Evolutionary conservation across 1,140 invertebrate species (phyloP).

Genomic region (Melanaphis sacchari): DNA sequence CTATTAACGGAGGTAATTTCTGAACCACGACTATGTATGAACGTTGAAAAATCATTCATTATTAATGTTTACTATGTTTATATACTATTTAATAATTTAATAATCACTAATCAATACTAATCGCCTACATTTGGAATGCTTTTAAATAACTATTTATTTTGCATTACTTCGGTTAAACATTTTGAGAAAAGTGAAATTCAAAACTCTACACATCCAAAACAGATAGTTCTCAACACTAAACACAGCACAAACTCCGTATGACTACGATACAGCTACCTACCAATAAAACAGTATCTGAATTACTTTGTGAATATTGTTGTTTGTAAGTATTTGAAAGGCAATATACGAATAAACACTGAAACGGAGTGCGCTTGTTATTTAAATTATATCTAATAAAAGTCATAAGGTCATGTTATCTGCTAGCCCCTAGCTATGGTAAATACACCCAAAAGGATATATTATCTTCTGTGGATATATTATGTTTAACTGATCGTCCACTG

Average conservation of each 20-base stretch:
- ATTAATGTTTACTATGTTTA: background rate
- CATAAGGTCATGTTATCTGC: background rate
- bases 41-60: background rate
- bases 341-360: background rate
- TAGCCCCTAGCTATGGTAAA: background rate
- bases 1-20: background rate
- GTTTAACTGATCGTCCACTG: too few species aligned
- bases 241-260: background rate
- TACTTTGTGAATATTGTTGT: background rate
- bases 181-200: background rate
- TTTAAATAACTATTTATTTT: too few species aligned
- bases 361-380: background rate
- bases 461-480: background rate
- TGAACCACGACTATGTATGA: background rate
- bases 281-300: background rate
- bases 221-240: background rate
- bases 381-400: background rate
- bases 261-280: background rate
- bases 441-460: background rate
- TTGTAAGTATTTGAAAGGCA: background rate
- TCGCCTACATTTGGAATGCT: too few species aligned
- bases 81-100: too few species aligned
- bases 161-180: too few species aligned
- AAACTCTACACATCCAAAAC: background rate
- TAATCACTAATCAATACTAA: too few species aligned